These are phyloP conservation scores for Aphodius sticticus DNA, from an alignment of 2,888 invertebrate species.

Conservation along the genomic window DNA sequence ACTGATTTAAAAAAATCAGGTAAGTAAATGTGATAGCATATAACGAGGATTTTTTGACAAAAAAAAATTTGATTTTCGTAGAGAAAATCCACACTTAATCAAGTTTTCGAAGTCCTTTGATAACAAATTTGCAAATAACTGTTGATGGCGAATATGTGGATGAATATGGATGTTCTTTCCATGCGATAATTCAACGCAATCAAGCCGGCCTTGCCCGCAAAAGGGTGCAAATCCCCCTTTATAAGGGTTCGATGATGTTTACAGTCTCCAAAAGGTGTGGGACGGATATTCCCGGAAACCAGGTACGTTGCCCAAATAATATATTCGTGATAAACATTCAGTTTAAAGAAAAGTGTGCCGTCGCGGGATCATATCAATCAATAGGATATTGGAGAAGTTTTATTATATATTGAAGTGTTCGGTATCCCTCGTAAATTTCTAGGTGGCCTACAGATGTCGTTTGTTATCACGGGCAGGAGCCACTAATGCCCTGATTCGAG, in stretches of 20 bases:
- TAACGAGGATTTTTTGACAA: too few species aligned
- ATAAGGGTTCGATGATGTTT: slow-evolving; percentile 25
- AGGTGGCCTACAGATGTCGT: slow-evolving; percentile 44
- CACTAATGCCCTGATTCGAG: slow-evolving; percentile 40
- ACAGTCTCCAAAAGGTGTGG: slow-evolving; percentile 12
- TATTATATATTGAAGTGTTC: slow-evolving; percentile 36
- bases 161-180: slow-evolving; percentile 22
- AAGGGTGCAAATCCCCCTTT: slow-evolving; percentile 19
- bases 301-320: background rate
- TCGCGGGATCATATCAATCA: slow-evolving; percentile 32
- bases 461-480: slow-evolving; percentile 40
- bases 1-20: too few species aligned
- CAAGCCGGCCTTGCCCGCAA: slow-evolving; percentile 9
- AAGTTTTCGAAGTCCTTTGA: background rate
- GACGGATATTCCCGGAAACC: background rate
- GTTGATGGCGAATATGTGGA: background rate
- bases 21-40: too few species aligned
- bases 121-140: background rate
- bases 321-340: slow-evolving; percentile 23
- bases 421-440: slow-evolving; percentile 36
- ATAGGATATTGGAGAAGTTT: slow-evolving; percentile 31
- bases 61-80: background rate
- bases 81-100: background rate
- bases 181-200: slow-evolving; percentile 23
- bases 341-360: slow-evolving; percentile 15